Conservation (phyloP, 2,113 vertebrate species). For the Regulus satrapa region DNA sequence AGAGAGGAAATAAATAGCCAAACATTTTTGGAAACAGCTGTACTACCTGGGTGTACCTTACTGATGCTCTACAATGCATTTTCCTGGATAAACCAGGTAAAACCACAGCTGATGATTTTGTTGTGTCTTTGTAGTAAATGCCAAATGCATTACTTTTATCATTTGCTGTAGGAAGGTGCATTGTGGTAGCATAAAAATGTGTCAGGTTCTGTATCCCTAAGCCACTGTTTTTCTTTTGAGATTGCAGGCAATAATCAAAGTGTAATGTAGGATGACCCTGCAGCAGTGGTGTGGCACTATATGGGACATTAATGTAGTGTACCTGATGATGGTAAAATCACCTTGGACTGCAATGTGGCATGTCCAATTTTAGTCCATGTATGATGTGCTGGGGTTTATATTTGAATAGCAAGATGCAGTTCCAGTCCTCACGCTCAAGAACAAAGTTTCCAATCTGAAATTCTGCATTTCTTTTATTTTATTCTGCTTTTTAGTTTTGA, state of each 20-base stretch:
- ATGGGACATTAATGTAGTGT: neutral
- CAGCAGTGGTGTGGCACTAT: neutral
- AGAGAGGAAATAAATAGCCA: neutral
- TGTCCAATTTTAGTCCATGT: neutral
- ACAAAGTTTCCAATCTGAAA: neutral
- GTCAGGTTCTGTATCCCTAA: neutral
- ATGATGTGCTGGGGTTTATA: neutral
- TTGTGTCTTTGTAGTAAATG: neutral
- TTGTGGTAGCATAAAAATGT: neutral
- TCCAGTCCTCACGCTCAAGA: neutral
- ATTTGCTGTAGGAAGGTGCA: neutral
- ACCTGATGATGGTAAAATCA: neutral
- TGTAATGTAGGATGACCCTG: neutral
- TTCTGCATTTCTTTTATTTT: neutral
- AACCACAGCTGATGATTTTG: neutral
- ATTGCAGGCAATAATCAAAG: neutral
- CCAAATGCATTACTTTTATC: neutral
- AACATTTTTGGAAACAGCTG: neutral
- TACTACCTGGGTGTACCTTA: neutral
- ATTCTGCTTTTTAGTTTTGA: neutral
- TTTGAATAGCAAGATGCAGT: neutral
- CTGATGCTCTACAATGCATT: neutral
- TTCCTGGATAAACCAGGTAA: neutral
- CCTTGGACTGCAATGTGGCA: neutral
- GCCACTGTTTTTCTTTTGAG: neutral